Percentiles rank a stretch among this genome's conserved stretches.
Evolutionary conservation across 2,888 invertebrate species (phyloP).

Genomic region (Hydrotaea cyrtoneurina): DNA sequence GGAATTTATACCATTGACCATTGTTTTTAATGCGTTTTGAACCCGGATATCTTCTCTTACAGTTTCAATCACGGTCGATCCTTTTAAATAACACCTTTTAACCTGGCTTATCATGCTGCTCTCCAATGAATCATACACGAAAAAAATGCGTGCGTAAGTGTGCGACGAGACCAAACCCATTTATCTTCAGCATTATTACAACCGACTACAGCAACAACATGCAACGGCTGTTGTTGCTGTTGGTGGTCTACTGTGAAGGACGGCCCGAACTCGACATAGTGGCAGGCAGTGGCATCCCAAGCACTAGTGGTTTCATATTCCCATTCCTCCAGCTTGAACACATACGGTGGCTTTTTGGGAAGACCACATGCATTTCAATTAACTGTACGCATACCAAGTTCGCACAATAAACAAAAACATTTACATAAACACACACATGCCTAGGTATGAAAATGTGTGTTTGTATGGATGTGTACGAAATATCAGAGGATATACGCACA

Average conservation of each 20-base stretch:
- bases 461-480: not conserved
- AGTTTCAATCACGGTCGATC: too few relatives aligned
- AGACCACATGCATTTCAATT: constrained; percentile 70
- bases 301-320: constrained; percentile 35
- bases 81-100: not conserved
- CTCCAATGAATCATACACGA: not conserved
- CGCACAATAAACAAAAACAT: constrained; percentile 57
- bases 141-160: not conserved
- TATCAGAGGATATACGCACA: not conserved
- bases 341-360: not conserved
- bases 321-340: constrained; percentile 1
- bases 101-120: not conserved
- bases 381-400: constrained; percentile 68
- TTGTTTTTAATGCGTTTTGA: too few relatives aligned
- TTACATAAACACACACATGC: constrained; percentile 36
- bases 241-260: constrained; percentile 24
- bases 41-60: too few relatives aligned
- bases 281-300: not conserved
- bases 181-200: constrained; percentile 57
- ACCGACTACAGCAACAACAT: constrained; percentile 35
- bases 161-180: constrained; percentile 45
- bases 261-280: not conserved
- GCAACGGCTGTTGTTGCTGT: constrained; percentile 30
- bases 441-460: not conserved
- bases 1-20: too few relatives aligned